Evolutionary conservation across 2,888 invertebrate genomes (phyloP), one percentile per base, ranked within the genome.

Genomic region (Zonitis immaculata): DNA sequence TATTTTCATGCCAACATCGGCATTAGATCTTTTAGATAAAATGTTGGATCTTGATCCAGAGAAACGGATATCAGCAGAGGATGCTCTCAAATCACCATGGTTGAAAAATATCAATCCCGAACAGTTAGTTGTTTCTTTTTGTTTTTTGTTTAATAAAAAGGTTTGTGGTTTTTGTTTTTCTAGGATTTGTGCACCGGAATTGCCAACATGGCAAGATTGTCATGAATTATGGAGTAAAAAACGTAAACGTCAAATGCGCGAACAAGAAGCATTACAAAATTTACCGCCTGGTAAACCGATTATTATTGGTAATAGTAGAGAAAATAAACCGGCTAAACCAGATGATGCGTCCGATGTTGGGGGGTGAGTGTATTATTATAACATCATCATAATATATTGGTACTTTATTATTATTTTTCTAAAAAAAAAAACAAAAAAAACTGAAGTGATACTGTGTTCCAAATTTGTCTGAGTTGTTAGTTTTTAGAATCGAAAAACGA

Each of bases 151-250:
- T 42, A 1, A 5, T 46, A 8, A 32, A 56, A 9, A n/a, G n/a
- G n/a, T n/a, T n/a, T n/a, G n/a, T n/a, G n/a, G n/a, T n/a, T n/a
- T n/a, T n/a, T n/a, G n/a, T 46, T 45, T 52, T 56, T 74, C 32
- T 73, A 91, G 91, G 76, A 91, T 92, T 87, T 81, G 87, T 46
- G 86, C 87, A 1, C 90, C 91, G 0, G 86, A 87, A 74, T 78
- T 98, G 61, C 97, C 97, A 0, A 91, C 89, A 26, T 93, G 93
- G 88, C 97, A 99, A 77, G 98, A 99, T 78, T 99, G 99, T 74
- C 98, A 99, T 79, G 99, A 99, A 77, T 82, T 99, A 71, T 99
- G 98, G 97, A 94, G 95, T 68, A 99, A 99, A 77, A 92, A 91
- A 73, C 85, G 95, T n/a, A 86, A 94, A 64, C 81, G 87, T 26